A percentile compares a stretch with the other conserved stretches of the same genome.
phyloP scores from a whole-genome alignment of 1,140 invertebrate species.

The Latrodectus geometricus region DNA sequence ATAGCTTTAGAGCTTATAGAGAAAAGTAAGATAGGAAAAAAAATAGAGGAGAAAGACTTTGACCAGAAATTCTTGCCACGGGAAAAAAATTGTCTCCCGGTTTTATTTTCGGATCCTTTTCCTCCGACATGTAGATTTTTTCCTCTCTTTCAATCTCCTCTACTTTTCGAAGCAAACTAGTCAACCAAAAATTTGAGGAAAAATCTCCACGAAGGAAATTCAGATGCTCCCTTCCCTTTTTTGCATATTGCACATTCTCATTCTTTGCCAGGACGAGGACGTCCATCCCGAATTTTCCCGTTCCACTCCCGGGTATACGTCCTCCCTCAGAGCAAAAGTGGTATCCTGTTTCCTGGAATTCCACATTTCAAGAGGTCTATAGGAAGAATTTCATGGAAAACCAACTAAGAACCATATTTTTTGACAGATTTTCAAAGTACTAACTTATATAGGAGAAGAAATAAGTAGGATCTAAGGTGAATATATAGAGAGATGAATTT shows the following conservation, averaged over 20 bases:
- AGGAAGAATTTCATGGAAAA: neutral
- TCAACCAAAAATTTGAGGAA: constrained; percentile 53
- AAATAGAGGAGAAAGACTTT: neutral
- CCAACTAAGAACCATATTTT: no score
- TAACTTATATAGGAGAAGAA: no score
- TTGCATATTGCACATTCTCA: constrained; percentile 61
- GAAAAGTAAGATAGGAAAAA: neutral
- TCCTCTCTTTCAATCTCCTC: constrained; percentile 45
- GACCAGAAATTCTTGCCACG: constrained; percentile 12
- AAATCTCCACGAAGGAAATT: constrained; percentile 55
- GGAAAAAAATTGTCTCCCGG: constrained; percentile 31
- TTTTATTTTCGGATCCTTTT: constrained; percentile 57
- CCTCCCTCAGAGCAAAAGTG: constrained; percentile 6
- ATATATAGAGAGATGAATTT: no score
- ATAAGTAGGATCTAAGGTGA: no score
- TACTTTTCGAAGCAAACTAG: constrained; percentile 54
- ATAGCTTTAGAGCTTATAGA: constrained; percentile 9
- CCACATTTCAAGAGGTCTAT: no score
- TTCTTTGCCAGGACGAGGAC: constrained; percentile 50
- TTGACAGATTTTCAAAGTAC: no score
- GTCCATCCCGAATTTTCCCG: constrained; percentile 55
- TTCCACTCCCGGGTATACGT: constrained; percentile 26
- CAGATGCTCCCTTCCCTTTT: constrained; percentile 46
- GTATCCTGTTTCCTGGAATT: neutral
- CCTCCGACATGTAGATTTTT: constrained; percentile 57